Evolutionary conservation across 64 coral and sea anemone genomes (phyloP), one percentile per base, ranked within the genome.

Genomic region (Montipora foliosa): DNA sequence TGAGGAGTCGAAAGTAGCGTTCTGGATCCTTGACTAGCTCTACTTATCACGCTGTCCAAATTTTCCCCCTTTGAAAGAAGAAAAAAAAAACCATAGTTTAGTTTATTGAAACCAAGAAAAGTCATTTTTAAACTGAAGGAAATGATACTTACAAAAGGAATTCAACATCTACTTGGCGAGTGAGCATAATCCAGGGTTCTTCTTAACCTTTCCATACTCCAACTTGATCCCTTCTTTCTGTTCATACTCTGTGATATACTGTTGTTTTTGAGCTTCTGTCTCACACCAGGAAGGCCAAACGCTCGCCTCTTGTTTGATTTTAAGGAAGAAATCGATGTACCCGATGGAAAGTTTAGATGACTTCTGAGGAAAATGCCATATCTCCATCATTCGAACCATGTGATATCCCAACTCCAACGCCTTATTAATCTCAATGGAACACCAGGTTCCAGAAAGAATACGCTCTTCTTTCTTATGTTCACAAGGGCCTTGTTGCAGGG

Each of bases 301-400:
- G n/a, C 29, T 53, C 6, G 76, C 67, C 25, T 95, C 80, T 87
- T 95, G 88, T 57, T 46, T 95, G 87, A 6, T 60, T 79, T 85
- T 87, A 0, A 94, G 25, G 68, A 73, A 89, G 1, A 11, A 64
- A 25, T 82, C 37, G 47, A 89, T 57, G 58, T 94, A 94, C 2
- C 55, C n/a, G 8, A 16, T 6, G n/a, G 82, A 82, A 4, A 94
- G 66, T 12, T 81, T 45, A 19, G 44, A 17, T 1, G 37, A 77
- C 4, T 72, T 70, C 69, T 94, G 2, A 6, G 53, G 53, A 29
- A 89, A 95, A 37, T 95, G 87, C 93, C 87, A 95, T 1, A 95
- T 37, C 52, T 95, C 78, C 37, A 90, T 11, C 8, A 95, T n/a
- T 7, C 16, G 22, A 5, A 73, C 1, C 6, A 95, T 70, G 8